These are phyloP conservation scores for Eupithecia inturbata DNA, from an alignment of 2,888 invertebrate genomes.

Conservation along the genomic window DNA sequence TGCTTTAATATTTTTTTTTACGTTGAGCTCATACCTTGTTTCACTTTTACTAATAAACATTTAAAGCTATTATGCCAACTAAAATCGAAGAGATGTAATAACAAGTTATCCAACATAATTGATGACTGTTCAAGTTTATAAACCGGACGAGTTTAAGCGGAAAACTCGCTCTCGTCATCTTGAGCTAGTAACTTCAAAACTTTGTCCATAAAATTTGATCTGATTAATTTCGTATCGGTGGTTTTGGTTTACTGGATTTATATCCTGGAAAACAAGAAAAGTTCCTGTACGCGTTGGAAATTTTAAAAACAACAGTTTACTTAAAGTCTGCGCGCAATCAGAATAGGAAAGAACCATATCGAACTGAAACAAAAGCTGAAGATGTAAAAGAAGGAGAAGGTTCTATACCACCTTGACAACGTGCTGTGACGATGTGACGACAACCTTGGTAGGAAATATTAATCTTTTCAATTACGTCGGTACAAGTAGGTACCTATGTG, in stretches of 20 bases:
- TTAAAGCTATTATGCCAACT: background rate
- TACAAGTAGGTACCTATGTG: no score
- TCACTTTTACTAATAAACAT: no score
- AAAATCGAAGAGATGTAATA: background rate
- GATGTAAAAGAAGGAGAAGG: background rate
- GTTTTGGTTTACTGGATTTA: constrained; percentile 9
- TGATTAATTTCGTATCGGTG: constrained; percentile 38
- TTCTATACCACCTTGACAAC: background rate
- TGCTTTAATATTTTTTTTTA: no score
- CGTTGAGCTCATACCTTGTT: no score
- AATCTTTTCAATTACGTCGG: no score
- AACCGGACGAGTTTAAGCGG: constrained; percentile 36
- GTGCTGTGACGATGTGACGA: background rate
- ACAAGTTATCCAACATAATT: constrained; percentile 14
- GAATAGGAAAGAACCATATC: background rate
- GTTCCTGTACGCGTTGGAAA: background rate
- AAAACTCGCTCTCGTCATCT: constrained; percentile 33
- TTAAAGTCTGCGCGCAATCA: background rate
- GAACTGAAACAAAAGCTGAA: background rate
- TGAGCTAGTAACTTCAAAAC: constrained; percentile 30
- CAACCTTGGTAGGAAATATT: background rate
- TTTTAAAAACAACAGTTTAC: background rate
- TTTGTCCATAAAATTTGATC: constrained; percentile 43
- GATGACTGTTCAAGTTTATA: constrained; percentile 29
- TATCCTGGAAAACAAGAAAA: constrained; percentile 3